phyloP scores from a whole-genome alignment of 2,888 invertebrate species.

The Aradus depressus region DNA sequence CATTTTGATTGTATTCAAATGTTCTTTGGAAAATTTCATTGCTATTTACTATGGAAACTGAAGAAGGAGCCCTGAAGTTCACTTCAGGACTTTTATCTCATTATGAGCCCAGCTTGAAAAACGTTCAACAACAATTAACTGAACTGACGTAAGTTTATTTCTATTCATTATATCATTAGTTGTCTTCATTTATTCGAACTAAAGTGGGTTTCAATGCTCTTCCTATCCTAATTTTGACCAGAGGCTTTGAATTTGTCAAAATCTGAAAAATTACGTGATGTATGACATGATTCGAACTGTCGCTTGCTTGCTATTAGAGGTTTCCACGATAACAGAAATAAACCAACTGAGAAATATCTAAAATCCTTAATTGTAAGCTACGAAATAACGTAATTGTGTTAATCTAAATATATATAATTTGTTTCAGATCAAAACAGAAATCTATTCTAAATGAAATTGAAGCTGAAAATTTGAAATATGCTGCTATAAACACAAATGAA shows the following conservation, averaged over 20 bases:
- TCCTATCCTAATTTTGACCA: too few relatives aligned
- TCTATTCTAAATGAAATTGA: slow-evolving; percentile 20
- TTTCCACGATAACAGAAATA: neutral
- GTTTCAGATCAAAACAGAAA: slow-evolving; percentile 21
- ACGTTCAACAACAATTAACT: slow-evolving; percentile 20
- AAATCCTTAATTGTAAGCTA: neutral
- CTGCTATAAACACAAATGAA: slow-evolving; percentile 17
- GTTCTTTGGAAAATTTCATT: too few relatives aligned
- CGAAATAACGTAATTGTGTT: neutral
- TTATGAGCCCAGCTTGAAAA: slow-evolving; percentile 24
- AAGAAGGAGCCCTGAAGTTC: slow-evolving; percentile 5
- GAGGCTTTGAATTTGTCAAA: too few relatives aligned
- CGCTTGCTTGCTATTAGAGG: too few relatives aligned
- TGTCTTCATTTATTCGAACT: neutral
- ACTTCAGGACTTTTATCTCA: slow-evolving; percentile 8
- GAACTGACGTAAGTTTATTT: slow-evolving; percentile 23
- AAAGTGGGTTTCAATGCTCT: neutral
- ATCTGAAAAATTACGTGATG: too few relatives aligned
- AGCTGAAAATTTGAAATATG: slow-evolving; percentile 21
- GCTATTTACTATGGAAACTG: too few relatives aligned
- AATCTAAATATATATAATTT: neutral
- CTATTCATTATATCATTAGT: neutral
- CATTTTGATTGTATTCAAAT: too few relatives aligned
- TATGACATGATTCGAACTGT: too few relatives aligned
- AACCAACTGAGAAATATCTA: neutral